These are phyloP conservation scores for Anastrepha ludens DNA, from an alignment of 1,140 invertebrate genomes.

Conservation along the genomic window DNA sequence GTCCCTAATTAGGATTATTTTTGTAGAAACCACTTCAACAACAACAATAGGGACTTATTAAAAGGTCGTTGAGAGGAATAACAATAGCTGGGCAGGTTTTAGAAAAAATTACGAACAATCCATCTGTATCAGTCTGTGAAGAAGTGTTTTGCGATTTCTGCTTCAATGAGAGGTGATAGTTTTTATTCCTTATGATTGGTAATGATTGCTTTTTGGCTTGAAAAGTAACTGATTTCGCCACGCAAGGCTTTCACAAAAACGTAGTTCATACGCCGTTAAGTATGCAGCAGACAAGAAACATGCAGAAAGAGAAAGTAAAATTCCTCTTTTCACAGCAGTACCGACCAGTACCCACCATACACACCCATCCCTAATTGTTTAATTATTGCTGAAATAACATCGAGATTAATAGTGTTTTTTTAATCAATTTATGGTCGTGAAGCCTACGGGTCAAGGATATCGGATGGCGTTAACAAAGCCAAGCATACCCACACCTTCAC, in stretches of 20 bases:
- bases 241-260: background rate
- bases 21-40: no score
- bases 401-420: background rate
- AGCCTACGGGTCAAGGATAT: background rate
- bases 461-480: background rate
- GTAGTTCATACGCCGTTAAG: background rate
- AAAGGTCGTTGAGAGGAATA: no score
- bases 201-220: no score
- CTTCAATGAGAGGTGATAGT: no score
- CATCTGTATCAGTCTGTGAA: no score
- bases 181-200: no score
- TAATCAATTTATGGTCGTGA: constrained; percentile 19
- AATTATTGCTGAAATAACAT: background rate
- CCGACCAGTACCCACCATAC: background rate
- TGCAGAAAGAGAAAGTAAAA: background rate
- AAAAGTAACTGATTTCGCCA: background rate
- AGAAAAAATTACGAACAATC: no score
- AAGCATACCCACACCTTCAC: background rate
- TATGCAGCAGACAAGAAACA: background rate
- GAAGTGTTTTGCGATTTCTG: no score
- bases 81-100: no score
- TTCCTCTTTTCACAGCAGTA: background rate
- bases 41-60: no score
- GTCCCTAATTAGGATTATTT: no score
- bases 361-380: background rate